phyloP scores from a whole-genome alignment of 2,113 vertebrate species.

The Willisornis vidua region DNA sequence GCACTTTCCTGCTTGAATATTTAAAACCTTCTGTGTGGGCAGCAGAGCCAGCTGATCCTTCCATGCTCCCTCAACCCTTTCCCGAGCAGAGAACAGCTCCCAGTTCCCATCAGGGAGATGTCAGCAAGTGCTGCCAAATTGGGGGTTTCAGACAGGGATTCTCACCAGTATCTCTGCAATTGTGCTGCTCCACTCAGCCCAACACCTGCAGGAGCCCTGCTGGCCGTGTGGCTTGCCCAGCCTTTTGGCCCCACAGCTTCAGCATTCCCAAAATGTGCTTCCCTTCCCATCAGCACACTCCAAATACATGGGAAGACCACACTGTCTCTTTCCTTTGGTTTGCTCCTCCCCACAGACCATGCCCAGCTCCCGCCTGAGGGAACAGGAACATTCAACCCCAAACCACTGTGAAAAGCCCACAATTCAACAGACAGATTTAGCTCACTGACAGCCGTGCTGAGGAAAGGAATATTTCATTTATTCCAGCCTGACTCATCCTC shows the following conservation, averaged over 20 bases:
- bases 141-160: neutral
- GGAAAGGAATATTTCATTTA: neutral
- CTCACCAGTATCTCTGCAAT: neutral
- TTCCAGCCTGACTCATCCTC: conserved; percentile 6
- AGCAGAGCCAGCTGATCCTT: neutral
- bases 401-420: neutral
- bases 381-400: neutral
- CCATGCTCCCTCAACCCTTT: neutral
- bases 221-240: too few species aligned
- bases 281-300: rapidly evolving
- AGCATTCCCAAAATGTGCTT: rapidly evolving
- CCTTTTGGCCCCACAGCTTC: neutral
- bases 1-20: neutral
- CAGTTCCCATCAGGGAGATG: neutral
- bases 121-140: neutral
- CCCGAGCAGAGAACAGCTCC: neutral
- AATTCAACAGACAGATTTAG: neutral
- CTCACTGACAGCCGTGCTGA: neutral
- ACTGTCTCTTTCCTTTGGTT: neutral
- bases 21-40: neutral
- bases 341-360: rapidly evolving
- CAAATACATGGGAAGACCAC: rapidly evolving
- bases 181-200: neutral
- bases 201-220: rapidly evolving
- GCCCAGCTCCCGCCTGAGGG: neutral